These are phyloP conservation scores for Enteromius unitaeniatus DNA, from an alignment of 2,797 vertebrate genomes.

Conservation along the genomic window DNA sequence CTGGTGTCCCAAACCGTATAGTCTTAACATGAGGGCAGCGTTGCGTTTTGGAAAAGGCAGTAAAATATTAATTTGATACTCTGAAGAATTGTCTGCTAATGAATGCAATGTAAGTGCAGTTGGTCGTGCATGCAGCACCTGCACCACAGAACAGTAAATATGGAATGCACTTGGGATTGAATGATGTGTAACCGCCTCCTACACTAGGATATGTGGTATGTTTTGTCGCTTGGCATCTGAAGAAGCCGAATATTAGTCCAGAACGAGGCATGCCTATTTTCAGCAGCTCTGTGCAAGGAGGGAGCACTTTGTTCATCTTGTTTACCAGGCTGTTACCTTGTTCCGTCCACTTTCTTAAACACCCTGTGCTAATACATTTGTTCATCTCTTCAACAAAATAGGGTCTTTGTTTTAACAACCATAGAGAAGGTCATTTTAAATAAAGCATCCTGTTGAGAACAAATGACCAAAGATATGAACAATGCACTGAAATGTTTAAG, in stretches of 20 bases:
- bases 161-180: constrained; percentile 26
- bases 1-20: constrained; percentile 56
- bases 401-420: not conserved
- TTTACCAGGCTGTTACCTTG: constrained; percentile 55
- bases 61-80: constrained; percentile 73
- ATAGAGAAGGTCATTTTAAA: not conserved
- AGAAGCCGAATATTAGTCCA: constrained; percentile 37
- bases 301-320: constrained; percentile 61
- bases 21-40: constrained; percentile 61
- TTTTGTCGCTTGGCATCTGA: constrained; percentile 42
- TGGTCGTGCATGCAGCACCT: constrained; percentile 23
- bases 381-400: not conserved
- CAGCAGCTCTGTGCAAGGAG: constrained; percentile 62
- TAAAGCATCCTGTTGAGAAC: not conserved
- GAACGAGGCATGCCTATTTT: constrained; percentile 47
- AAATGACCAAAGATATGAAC: not conserved
- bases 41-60: constrained; percentile 53
- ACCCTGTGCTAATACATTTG: constrained; percentile 24
- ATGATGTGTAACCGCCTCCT: constrained; percentile 33
- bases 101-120: constrained; percentile 31
- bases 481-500: not conserved
- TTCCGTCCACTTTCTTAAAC: constrained; percentile 12
- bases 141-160: constrained; percentile 12
- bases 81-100: constrained; percentile 60
- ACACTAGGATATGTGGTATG: constrained; percentile 37